Evolutionary conservation across 2,113 vertebrate genomes (phyloP).

Genomic region (Perca flavescens): DNA sequence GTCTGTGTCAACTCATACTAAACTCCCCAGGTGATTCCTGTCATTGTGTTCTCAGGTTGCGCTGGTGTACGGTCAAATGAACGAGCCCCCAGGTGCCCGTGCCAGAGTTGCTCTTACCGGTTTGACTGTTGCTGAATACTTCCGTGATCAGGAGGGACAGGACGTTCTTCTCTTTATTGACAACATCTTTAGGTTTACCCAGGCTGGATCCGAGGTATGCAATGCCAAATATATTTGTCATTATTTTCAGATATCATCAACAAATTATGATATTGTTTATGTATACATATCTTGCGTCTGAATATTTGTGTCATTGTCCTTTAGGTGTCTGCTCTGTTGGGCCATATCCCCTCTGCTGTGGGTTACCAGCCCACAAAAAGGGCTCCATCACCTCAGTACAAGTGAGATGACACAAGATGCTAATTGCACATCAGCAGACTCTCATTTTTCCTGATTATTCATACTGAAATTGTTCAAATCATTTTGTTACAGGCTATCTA

Average conservation of each 20-base stretch:
- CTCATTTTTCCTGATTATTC: neutral
- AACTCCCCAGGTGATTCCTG: too few relatives aligned
- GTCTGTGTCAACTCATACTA: too few relatives aligned
- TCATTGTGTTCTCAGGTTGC: too few relatives aligned
- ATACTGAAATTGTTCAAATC: neutral
- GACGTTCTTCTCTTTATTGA: constrained; percentile 92
- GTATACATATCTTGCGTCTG: neutral
- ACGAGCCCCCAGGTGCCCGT: too few relatives aligned
- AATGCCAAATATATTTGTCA: neutral
- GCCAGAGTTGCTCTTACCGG: too few relatives aligned
- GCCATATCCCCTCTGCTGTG: constrained; percentile 96
- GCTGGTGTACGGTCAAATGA: too few relatives aligned
- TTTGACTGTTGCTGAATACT: constrained; percentile 90
- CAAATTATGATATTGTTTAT: too few relatives aligned
- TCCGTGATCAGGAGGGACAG: constrained; percentile 98
- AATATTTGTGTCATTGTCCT: neutral
- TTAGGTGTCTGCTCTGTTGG: constrained; percentile 94
- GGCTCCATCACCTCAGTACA: constrained; percentile 31
- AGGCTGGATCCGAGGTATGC: constrained; percentile 94
- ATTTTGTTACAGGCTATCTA: constrained; percentile 1
- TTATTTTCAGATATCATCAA: neutral
- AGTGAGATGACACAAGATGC: neutral
- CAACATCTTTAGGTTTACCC: constrained; percentile 98
- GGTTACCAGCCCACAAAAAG: constrained; percentile 89
- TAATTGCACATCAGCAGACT: neutral